Base-by-base conservation (phyloP, 2,888 invertebrate species). In the Coenonympha arcania region DNA sequence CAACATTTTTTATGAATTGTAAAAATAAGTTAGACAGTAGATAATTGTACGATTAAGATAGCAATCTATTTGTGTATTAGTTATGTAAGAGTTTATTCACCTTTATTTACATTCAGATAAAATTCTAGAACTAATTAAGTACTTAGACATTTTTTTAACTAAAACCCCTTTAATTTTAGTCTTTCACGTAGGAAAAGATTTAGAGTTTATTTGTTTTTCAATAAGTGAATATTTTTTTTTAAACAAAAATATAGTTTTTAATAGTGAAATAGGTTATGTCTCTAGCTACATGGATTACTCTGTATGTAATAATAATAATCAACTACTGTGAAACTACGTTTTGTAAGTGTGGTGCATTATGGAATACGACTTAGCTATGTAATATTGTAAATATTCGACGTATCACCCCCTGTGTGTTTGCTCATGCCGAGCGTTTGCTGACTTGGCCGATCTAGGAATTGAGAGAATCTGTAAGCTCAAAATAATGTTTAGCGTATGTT, bases 391-490 rank as follows among this genome's bases (percentile, higher is more conserved):
- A 69, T 71, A 71, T 65, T 69, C 65, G 64, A 69, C 61, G 60
- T 58, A 63, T 65, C 52, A 63, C 65, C 64, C 66, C 63, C 65
- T n/a, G 60, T 56, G 49, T 58, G 57, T 64, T 66, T 59, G 61
- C 65, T 63, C 63, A 65, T 64, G 67, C 65, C 63, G 63, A 59
- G 55, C 62, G 65, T 65, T 67, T 65, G 70, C 68, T 73, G 69
- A 77, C 77, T 79, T 79, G 76, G 76, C 79, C 78, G 75, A 79
- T 69, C 68, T 79, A 83, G 83, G 84, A 84, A 84, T 85, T 84
- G 84, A 83, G 74, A 77, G 70, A 82, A 81, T 73, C 69, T 71
- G 73, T 78, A 81, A 77, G 82, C 84, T 83, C 84, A 85, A 81
- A 64, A 68, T 73, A 73, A 75, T 69, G 74, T 62, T 72, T 78